Evolutionary conservation across 1,140 invertebrate genomes (phyloP), one percentile per base, ranked within the genome.

Genomic region (Rhynchophorus ferrugineus): DNA sequence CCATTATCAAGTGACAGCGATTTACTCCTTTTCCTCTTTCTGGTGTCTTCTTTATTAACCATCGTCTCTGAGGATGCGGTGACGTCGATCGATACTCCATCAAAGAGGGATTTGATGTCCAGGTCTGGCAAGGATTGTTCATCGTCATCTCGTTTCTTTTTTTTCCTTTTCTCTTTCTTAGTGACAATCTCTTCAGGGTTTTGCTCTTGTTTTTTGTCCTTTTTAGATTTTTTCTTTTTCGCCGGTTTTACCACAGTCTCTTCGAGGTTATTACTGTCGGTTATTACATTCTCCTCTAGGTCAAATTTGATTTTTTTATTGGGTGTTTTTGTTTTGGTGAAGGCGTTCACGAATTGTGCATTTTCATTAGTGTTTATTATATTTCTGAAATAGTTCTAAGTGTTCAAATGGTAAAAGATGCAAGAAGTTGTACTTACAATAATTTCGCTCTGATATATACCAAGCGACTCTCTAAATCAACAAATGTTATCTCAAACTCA

Each of bases 401-500:
- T n/a, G n/a, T n/a, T n/a, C n/a, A 37, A 37, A 37, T 1, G 17
- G 17, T 1, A 3, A 37, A 37, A 37, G 33, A 24, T 29, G n/a
- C 13, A 24, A 13, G 13, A 13, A 17, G 1, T 13, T 22, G 22
- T 44, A 56, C 45, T 53, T 50, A 57, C 58, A 46, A 21, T 45
- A 64, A 36, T 54, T 59, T 43, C 21, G 58, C 62, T 39, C 48
- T 48, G 16, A 64, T 62, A 54, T 62, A 58, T 5, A 57, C 60
- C 16, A 64, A 34, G 35, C 42, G 36, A 7, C 47, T 44, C 21
- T 46, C 36, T 11, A 62, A 52, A 22, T 57, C 46, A 3, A 58
- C 54, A 48, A 73, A 67, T 5, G 71, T 75, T 47, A 82, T 71
- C 54, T 65, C 69, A 63, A 82, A 80, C 56, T 65, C 66, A 13